Conservation (phyloP, 2,797 vertebrate genomes). For the Hephaestus fuliginosus region DNA sequence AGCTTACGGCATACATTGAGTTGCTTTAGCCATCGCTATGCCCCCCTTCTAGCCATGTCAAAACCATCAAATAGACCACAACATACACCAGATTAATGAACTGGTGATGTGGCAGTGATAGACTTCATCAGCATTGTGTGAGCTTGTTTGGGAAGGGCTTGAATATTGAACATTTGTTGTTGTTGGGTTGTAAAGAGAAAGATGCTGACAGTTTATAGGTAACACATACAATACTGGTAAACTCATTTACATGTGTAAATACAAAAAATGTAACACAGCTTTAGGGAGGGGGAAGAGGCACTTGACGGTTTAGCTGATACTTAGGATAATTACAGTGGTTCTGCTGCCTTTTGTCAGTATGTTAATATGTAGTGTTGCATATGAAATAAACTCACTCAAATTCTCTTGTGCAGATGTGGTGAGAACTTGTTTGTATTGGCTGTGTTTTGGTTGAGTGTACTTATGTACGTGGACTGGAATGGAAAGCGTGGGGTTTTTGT, state of each 20-base stretch:
- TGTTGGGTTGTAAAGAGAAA: conserved; percentile 29
- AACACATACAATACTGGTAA: conserved; percentile 20
- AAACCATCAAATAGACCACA: too few species aligned
- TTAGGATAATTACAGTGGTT: conserved; percentile 30
- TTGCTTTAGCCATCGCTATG: too few species aligned
- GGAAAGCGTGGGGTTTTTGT: conserved; percentile 5
- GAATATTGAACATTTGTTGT: not conserved
- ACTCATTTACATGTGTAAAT: conserved; percentile 26
- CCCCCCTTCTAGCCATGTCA: too few species aligned
- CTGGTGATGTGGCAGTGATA: too few species aligned
- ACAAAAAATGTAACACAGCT: conserved; percentile 13
- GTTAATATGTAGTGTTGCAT: conserved; percentile 16
- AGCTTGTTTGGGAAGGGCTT: too few species aligned
- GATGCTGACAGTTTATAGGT: conserved; percentile 19
- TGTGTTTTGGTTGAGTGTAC: conserved; percentile 20
- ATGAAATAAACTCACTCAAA: conserved; percentile 11
- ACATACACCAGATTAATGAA: not conserved
- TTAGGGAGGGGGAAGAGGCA: conserved; percentile 4
- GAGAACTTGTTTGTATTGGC: conserved; percentile 2
- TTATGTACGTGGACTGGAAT: not conserved
- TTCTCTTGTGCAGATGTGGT: conserved; percentile 2
- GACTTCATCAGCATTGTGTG: too few species aligned
- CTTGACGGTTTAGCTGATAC: conserved; percentile 21
- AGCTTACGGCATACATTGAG: too few species aligned
- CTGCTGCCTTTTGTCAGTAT: conserved; percentile 26